phyloP scores from a whole-genome alignment of 53 echinoderm and acorn worm species.

The Luidia sarsii region DNA sequence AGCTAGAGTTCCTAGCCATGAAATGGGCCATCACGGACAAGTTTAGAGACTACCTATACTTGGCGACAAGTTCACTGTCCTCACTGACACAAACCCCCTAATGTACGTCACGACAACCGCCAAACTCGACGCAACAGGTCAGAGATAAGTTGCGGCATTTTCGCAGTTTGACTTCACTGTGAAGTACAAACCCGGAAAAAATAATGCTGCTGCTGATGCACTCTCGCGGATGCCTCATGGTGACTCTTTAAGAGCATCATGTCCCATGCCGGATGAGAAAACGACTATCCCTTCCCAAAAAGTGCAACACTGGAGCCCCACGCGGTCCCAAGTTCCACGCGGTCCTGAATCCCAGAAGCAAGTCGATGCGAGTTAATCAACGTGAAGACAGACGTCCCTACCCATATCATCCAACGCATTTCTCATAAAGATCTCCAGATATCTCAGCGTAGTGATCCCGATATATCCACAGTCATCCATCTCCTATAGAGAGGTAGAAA shows the following conservation, averaged over 20 bases:
- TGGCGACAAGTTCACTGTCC: conserved; percentile 10
- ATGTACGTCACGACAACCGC: conserved; percentile 3
- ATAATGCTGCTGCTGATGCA: conserved; percentile 8
- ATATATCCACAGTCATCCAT: neutral
- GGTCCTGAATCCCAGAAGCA: neutral
- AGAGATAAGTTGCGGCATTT: neutral
- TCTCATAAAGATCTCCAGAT: too few relatives aligned
- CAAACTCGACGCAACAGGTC: too few relatives aligned
- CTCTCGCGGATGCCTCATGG: neutral
- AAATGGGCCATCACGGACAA: too few relatives aligned
- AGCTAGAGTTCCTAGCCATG: too few relatives aligned
- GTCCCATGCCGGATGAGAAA: neutral
- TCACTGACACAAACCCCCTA: conserved; percentile 10
- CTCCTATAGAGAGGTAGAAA: neutral
- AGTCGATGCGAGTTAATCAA: neutral
- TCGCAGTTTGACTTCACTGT: conserved; percentile 24
- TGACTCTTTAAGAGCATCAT: neutral
- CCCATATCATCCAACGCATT: too few relatives aligned
- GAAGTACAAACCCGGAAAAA: too few relatives aligned
- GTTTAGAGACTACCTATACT: conserved; percentile 42
- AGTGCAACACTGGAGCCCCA: neutral
- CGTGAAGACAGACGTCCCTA: too few relatives aligned
- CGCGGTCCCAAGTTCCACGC: too few relatives aligned
- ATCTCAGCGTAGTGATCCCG: neutral
- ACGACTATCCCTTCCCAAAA: neutral